Percentiles rank a stretch among this genome's conserved stretches.
Evolutionary conservation across 2,888 invertebrate species (phyloP).

Genomic region (Scaptomyza flava): DNA sequence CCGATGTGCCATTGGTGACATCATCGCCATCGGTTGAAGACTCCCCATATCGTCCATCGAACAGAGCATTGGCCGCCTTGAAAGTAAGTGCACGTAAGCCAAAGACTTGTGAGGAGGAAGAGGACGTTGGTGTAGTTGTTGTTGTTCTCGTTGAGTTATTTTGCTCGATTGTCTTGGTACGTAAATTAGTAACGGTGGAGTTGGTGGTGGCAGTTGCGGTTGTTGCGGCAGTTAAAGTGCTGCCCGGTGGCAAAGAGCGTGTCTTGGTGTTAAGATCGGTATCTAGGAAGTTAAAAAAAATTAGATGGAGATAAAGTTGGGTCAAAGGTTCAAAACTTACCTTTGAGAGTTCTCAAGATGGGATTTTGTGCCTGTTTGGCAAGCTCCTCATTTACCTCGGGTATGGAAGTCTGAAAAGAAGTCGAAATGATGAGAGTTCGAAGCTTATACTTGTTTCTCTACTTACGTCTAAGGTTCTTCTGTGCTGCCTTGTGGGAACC

Average conservation of each 20-base stretch:
- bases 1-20: slow-evolving; percentile 21
- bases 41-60: slow-evolving; percentile 63
- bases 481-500: slow-evolving; percentile 89
- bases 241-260: slow-evolving; percentile 82
- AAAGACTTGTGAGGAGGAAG: slow-evolving; percentile 44
- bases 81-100: slow-evolving; percentile 66
- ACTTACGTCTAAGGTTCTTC: slow-evolving; percentile 86
- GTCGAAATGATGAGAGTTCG: neutral
- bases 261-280: slow-evolving; percentile 80
- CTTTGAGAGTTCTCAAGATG: slow-evolving; percentile 41
- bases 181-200: slow-evolving; percentile 26
- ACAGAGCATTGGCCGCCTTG: slow-evolving; percentile 67
- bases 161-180: slow-evolving; percentile 54
- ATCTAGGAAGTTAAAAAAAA: slow-evolving; percentile 34
- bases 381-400: slow-evolving; percentile 91
- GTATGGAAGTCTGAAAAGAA: slow-evolving; percentile 87
- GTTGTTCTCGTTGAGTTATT: slow-evolving; percentile 17
- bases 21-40: slow-evolving; percentile 74
- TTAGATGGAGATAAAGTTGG: neutral
- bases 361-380: slow-evolving; percentile 84
- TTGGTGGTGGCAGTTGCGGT: slow-evolving; percentile 23
- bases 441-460: neutral
- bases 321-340: slow-evolving; percentile 27
- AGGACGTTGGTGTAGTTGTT: slow-evolving; percentile 8
- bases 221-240: slow-evolving; percentile 67